Conservation (phyloP, 2,888 invertebrate genomes). For the Stramonita haemastoma region DNA sequence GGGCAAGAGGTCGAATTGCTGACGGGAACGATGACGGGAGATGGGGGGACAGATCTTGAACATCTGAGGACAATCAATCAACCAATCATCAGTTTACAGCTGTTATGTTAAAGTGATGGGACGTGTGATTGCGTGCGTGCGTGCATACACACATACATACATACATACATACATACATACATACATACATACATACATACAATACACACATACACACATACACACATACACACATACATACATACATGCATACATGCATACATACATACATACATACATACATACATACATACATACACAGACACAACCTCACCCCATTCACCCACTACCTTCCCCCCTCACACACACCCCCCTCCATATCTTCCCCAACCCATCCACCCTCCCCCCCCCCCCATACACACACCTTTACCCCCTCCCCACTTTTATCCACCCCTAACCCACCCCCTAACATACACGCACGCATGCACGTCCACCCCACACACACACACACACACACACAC, state of each 20-base stretch:
- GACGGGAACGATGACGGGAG: not conserved
- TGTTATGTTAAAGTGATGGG: not conserved
- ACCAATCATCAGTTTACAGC: not conserved
- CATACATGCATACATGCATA: not conserved
- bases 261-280: not conserved
- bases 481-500: not conserved
- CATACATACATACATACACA: not conserved
- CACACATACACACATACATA: too few relatives aligned
- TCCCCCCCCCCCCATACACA: too few relatives aligned
- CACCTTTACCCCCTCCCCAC: too few relatives aligned
- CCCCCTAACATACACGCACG: not conserved
- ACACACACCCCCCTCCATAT: too few relatives aligned
- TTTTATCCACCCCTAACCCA: too few relatives aligned
- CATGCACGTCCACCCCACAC: not conserved
- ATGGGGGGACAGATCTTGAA: conserved; percentile 38
- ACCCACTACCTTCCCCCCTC: too few relatives aligned
- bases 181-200: not conserved
- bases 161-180: too few relatives aligned
- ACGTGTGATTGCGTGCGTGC: too few relatives aligned
- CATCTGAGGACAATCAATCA: conserved; percentile 15
- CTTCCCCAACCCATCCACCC: too few relatives aligned
- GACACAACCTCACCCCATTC: not conserved
- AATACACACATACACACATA: too few relatives aligned
- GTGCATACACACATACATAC: too few relatives aligned
- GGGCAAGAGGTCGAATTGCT: not conserved